Base-by-base conservation (phyloP, 2,113 vertebrate species). In the Eurystomus gularis region DNA sequence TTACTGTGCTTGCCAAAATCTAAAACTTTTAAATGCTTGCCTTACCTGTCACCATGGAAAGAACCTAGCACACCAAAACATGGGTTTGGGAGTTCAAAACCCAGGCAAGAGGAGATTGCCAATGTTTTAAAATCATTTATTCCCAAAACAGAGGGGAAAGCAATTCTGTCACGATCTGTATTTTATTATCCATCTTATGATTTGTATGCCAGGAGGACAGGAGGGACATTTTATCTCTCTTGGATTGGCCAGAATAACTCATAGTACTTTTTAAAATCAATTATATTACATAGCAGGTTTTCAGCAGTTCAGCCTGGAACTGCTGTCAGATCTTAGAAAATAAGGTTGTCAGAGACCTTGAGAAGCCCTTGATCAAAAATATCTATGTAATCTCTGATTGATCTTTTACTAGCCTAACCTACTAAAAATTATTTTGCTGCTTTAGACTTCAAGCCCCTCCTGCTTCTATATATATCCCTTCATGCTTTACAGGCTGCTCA, bases 221-320 rank as follows among this genome's bases (percentile, higher is more conserved):
- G 91, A 96, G 54, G 58, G 70, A 94, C 58, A 39, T 91, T 86
- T 96, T 95, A 86, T 84, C 48, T 91, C 23, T 44, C 69, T 90
- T 93, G 70, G 73, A 91, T 94, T 91, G 91, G 78, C 81, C 78
- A 58, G 83, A 84, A 54, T 77, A 94, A 72, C 66, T 80, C 72
- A 90, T 2, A 84, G 65, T 61, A 84, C 83, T 92, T 96, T 96
- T 92, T 58, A 92, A 96, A 94, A 93, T 93, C 89, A 87, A 91
- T 96, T 94, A 84, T 84, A 86, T 91, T 94, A 72, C 88, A 58
- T 52, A 91, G 92, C 76, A 91, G 65, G 19, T 93, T 93, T 94
- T 86, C 88, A 88, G 52, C 61, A 64, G 55, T 64, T 90, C 82
- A 93, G 29, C 55, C 82, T 94, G 69, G 82, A 94, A 66, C 51